Evolutionary conservation across 2,797 vertebrate species (phyloP), one percentile per base, ranked within the genome.

Genomic region (Mormyrops attenuatus): DNA sequence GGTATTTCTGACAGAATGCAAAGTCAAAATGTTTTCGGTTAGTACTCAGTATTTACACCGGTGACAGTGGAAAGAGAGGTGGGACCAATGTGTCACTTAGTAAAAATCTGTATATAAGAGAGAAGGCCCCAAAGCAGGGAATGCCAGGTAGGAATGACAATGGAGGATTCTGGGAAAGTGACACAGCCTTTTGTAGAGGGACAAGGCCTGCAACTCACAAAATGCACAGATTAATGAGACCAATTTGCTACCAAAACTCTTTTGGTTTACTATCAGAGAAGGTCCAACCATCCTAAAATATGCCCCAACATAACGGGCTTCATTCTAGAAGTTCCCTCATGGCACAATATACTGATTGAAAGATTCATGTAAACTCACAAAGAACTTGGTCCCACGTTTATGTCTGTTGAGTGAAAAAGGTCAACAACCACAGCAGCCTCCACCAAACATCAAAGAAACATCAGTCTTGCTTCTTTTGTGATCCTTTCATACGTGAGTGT

Each of bases 21-120:
- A 97, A 97, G 96, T 97, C 96, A 96, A 96, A 96, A 95, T 95
- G 92, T 93, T 95, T 95, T 96, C 94, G 94, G 96, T 97, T 97
- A 97, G 97, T 96, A 95, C 94, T 97, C 95, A 96, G 96, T 98
- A 97, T 98, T 97, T 98, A 98, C 97, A 98, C 95, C 96, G 95
- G 97, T 96, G 96, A 96, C 95, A 96, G 97, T 96, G 96, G 96
- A 94, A 95, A 95, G 94, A 94, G 93, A 95, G 95, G 95, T 94
- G 95, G 95, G 93, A 92, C 93, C 2, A 91, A 95, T 94, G 95
- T 94, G 95, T 95, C 95, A 96, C 95, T 96, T 89, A 94, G 95
- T 97, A 97, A 96, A 97, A 97, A 97, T 95, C 95, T 96, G 95
- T 96, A 93, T 94, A 96, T 95, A 96, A 96, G 96, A 96, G 93